These are phyloP conservation scores for Hystrix brachyura DNA, from an alignment of 2,113 vertebrate species.

Conservation along the genomic window DNA sequence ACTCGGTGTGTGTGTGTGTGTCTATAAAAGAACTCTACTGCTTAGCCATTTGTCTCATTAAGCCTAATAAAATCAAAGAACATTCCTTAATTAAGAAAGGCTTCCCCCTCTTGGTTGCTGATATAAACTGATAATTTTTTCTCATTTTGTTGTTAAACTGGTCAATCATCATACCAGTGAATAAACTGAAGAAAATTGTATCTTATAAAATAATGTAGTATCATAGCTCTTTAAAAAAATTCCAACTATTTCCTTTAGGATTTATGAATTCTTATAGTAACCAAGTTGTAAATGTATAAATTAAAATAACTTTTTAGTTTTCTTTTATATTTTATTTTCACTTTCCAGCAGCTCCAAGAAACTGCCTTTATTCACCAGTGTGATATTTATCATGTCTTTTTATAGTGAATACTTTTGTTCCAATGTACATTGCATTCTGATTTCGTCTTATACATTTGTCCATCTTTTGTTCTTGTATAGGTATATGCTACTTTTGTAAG, in stretches of 20 bases:
- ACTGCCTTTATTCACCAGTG: not conserved
- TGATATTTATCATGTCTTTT: not conserved
- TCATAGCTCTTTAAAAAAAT: not conserved
- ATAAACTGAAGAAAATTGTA: constrained; percentile 33
- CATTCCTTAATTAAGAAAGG: not conserved
- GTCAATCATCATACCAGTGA: not conserved
- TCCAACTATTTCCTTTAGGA: constrained; percentile 24
- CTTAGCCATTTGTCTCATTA: not conserved
- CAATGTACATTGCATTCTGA: not conserved
- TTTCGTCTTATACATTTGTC: not conserved
- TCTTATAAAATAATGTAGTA: not conserved
- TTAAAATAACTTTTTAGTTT: not conserved
- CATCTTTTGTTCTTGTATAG: not conserved
- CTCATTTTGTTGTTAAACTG: not conserved
- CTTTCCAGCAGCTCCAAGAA: constrained; percentile 49
- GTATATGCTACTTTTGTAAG: constrained; percentile 16
- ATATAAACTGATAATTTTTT: not conserved
- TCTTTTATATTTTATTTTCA: constrained; percentile 31
- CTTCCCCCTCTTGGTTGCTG: constrained; percentile 7
- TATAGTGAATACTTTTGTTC: not conserved
- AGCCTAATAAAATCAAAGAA: constrained; percentile 15
- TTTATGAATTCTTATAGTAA: not conserved
- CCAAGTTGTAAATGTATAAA: not conserved
- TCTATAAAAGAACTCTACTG: not conserved
- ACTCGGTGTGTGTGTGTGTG: not conserved